Percentiles rank a stretch among this genome's conserved stretches.
Evolutionary conservation across 2,113 vertebrate species (phyloP).

Genomic region (Spheniscus mendiculus): DNA sequence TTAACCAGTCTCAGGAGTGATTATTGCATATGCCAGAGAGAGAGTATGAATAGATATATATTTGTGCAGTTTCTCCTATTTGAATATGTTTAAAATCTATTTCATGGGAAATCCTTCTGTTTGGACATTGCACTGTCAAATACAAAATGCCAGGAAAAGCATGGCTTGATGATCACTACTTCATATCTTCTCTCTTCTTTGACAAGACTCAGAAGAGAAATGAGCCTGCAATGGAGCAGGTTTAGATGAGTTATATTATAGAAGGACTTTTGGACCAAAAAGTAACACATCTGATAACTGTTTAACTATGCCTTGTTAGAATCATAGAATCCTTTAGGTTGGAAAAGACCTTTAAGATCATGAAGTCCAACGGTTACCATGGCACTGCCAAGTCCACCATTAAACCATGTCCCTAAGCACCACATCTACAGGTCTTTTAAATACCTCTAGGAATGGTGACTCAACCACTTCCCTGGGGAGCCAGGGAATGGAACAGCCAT

Average conservation of each 20-base stretch:
- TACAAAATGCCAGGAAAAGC: neutral
- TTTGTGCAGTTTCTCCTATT: neutral
- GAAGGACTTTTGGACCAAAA: neutral
- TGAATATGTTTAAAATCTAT: neutral
- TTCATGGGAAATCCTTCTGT: neutral
- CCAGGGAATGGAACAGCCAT: too few relatives aligned
- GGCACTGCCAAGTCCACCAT: neutral
- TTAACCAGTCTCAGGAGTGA: neutral
- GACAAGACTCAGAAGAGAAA: neutral
- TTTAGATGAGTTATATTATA: neutral
- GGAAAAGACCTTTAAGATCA: neutral
- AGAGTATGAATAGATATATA: neutral
- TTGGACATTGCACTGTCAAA: neutral
- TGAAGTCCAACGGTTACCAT: fast-evolving
- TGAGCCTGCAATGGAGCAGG: neutral
- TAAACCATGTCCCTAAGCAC: neutral
- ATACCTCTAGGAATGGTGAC: neutral
- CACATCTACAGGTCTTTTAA: fast-evolving
- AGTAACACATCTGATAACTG: neutral
- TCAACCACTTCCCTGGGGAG: fast-evolving
- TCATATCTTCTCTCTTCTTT: neutral
- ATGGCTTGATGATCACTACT: neutral
- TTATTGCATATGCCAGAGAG: fast-evolving
- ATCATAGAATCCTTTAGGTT: neutral
- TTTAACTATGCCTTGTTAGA: neutral